These are phyloP conservation scores for Thamnophis sirtalis DNA, from an alignment of 2,113 vertebrate genomes.

Conservation along the genomic window DNA sequence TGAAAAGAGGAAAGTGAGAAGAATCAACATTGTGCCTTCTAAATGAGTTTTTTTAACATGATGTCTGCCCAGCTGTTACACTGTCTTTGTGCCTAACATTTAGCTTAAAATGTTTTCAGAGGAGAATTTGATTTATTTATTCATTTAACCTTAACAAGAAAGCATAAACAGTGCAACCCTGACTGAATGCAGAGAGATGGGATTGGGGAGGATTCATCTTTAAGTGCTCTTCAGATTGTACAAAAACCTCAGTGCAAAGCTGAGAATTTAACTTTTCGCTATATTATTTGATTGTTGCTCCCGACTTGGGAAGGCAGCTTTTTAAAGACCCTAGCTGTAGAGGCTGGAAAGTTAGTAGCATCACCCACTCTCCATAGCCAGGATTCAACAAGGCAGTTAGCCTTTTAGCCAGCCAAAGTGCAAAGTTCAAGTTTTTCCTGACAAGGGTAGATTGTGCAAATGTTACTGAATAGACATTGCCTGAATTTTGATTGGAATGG, in stretches of 20 bases:
- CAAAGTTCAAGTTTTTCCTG: neutral
- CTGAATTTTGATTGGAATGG: neutral
- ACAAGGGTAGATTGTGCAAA: neutral
- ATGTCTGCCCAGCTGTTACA: neutral
- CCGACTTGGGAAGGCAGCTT: neutral
- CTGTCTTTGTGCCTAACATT: neutral
- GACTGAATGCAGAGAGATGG: neutral
- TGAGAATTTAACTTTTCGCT: neutral
- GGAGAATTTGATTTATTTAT: neutral
- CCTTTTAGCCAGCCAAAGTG: neutral
- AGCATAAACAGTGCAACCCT: neutral
- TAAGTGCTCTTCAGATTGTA: neutral
- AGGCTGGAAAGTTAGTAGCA: neutral
- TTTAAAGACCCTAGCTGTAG: neutral
- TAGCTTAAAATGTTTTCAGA: neutral
- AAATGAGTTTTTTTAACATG: neutral
- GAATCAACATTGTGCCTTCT: neutral
- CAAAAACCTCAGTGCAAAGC: neutral
- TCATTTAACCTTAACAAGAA: neutral
- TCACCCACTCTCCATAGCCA: neutral
- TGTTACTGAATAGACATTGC: neutral
- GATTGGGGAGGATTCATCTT: neutral
- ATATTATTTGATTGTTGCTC: neutral
- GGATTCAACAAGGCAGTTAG: neutral
- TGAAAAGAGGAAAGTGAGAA: slow-evolving; percentile 1